Evolutionary conservation across 2,113 vertebrate species (phyloP), one percentile per base, ranked within the genome.

Genomic region (Etheostoma spectabile): DNA sequence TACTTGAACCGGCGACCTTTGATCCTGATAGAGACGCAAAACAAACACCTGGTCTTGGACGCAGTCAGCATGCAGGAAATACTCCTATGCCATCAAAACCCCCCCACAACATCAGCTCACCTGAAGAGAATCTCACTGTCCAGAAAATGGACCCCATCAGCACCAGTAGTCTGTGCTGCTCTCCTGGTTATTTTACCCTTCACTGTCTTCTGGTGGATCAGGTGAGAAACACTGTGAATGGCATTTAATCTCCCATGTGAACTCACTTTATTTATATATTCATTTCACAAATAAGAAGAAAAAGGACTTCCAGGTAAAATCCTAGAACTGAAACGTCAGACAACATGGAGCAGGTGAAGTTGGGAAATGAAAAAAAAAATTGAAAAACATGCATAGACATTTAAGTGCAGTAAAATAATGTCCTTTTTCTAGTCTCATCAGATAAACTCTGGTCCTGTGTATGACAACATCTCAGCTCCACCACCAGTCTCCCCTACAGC

Each of bases 31-130:
- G 15, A 71, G 22, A 19, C 12, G 35, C 53, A 57, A 8, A 57
- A 57, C 35, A 71, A 71, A 57, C 68, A 57, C 14, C 53, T 71
- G 68, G n/a, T 71, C 45, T 53, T 71, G 1, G 52, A 71, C 35
- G 52, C 68, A 13, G 53, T 27, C 68, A 46, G 68, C n/a, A 71
- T 57, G 68, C 35, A 71, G 68, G 68, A 27, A 27, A 3, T 71
- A 71, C 68, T 27, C 35, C 16, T 71, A 52, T 57, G 52, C 51
- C 6, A 15, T 57, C n/a, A 4, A 27, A 24, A 4, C 33, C 16
- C 8, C 8, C 49, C 0, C 27, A 22, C n/a, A 55, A 70, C 35
- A 45, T 42, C 4, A 56, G 14, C 22, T 56, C 68, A 11, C 0
- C 1, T 14, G 56, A n/a, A 61, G 38, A 35, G 24, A 49, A 45